Base-by-base conservation (phyloP, 2,888 invertebrate genomes). In the Ptychoptera albimana region DNA sequence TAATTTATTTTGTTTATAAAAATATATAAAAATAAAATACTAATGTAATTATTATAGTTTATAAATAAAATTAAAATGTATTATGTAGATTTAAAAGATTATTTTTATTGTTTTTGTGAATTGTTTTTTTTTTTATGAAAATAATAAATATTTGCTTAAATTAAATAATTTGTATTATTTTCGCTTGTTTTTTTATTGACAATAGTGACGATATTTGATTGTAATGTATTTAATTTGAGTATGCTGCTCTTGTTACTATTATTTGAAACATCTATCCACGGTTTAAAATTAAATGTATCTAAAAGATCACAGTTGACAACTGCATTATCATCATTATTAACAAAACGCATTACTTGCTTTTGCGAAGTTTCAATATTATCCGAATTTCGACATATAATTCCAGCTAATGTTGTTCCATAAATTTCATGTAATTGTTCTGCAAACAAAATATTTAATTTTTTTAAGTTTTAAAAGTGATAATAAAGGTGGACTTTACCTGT, bases 401-500 rank as follows among this genome's bases (percentile, higher is more conserved):
- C 70, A 0, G 84, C 80, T 11, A 88, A 58, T 0, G 79, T 75
- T 0, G 80, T 80, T 58, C 79, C 81, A 11, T 86, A 75, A 44
- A 96, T 77, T 63, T 91, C 85, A 0, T 68, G 63, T 12, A 93
- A 66, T 73, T 94, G 93, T 36, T 74, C 79, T 75, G 64, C 46
- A 60, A 58, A n/a, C n/a, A n/a, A 47, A 42, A 29, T 29, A 6
- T 46, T 44, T 14, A n/a, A n/a, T n/a, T n/a, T n/a, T n/a, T n/a
- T n/a, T n/a, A n/a, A n/a, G n/a, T n/a, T n/a, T n/a, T 30, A 39
- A 31, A 37, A 44, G 43, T 15, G 29, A 43, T 37, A 41, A 37
- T 42, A 43, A 23, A 39, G n/a, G n/a, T n/a, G n/a, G n/a, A n/a
- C 37, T 60, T 64, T 59, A 82, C 83, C 76, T 58, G 66, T 56